Evolutionary conservation across 1,140 invertebrate genomes (phyloP), one percentile per base, ranked within the genome.

Genomic region (Diorhabda elongata): DNA sequence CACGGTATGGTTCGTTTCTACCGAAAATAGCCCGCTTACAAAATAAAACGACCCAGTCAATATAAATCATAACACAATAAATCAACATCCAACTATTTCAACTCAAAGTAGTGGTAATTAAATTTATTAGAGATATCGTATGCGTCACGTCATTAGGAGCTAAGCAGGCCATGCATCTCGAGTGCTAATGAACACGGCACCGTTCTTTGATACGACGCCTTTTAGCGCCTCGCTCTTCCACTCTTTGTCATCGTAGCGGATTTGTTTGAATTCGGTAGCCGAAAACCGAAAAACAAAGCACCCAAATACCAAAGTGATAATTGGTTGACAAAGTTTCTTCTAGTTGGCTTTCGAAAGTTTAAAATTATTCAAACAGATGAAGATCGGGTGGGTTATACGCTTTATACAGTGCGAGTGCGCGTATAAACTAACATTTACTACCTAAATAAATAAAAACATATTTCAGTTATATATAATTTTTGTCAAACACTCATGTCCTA

Each of bases 31-130:
- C 47, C 64, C 69, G 66, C 66, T 70, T 66, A 66, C 66, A 70
- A 70, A 70, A 70, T 52, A 52, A 52, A 70, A 66, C 66, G 63
- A 44, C 63, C 11, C 44, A n/a, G 11, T 9, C 43, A 6, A 47
- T 67, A 73, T 73, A 73, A 73, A 73, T 73, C 72, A 73, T 71
- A 73, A 71, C 66, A 65, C 58, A 66, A 73, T 73, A 73, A 73
- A 73, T 73, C 72, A 73, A 43, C 61, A 43, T 59, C 68, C 45
- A 67, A 73, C 44, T 61, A 69, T 66, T 52, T 59, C 63, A 68
- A 73, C 69, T 73, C 69, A 71, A 73, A 73, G 72, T 26, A 52
- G 6, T 52, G 64, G 72, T 71, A 73, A 73, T 73, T 73, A 73
- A 73, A 73, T 73, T 73, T 71, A 73, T 73, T 73, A 71, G 72